Percentiles rank a stretch among this genome's conserved stretches.
Conservation (phyloP, 2,888 invertebrate genomes). For the Drosophila borealis region DNA sequence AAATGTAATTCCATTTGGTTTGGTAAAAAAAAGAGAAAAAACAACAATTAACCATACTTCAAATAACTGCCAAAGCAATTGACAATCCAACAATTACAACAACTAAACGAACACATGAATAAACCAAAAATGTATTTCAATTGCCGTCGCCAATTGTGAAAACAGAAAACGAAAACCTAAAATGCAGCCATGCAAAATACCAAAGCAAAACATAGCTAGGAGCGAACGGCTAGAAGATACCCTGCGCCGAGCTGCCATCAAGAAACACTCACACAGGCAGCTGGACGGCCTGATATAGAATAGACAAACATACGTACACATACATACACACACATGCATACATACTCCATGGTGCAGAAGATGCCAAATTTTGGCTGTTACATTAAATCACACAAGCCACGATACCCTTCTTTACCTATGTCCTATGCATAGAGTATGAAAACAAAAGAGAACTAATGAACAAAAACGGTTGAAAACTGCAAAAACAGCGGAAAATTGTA, state of each 20-base stretch:
- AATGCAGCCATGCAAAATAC: constrained; percentile 6
- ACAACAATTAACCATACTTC: constrained; percentile 13
- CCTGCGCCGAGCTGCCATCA: too few species aligned
- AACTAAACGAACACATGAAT: constrained; percentile 16
- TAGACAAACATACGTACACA: too few species aligned
- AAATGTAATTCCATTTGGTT: constrained; percentile 10
- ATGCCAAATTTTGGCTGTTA: too few species aligned
- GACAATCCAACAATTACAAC: constrained; percentile 44
- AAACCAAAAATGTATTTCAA: constrained; percentile 55
- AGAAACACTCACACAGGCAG: too few species aligned
- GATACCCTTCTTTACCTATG: too few species aligned
- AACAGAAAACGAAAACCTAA: constrained; percentile 30
- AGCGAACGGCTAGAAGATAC: too few species aligned
- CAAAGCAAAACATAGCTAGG: neutral
- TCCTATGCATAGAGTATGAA: too few species aligned
- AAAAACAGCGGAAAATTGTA: constrained; percentile 35
- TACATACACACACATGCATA: too few species aligned
- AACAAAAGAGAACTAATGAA: constrained; percentile 29
- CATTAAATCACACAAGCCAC: too few species aligned
- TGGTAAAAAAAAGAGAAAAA: neutral
- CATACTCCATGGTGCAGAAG: too few species aligned
- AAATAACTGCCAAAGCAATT: constrained; percentile 44
- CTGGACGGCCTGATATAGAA: too few species aligned
- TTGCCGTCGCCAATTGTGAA: constrained; percentile 46
- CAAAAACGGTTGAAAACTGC: constrained; percentile 46